Evolutionary conservation across 2,113 vertebrate species (phyloP), one percentile per base, ranked within the genome.

Genomic region (Pteropus alecto): DNA sequence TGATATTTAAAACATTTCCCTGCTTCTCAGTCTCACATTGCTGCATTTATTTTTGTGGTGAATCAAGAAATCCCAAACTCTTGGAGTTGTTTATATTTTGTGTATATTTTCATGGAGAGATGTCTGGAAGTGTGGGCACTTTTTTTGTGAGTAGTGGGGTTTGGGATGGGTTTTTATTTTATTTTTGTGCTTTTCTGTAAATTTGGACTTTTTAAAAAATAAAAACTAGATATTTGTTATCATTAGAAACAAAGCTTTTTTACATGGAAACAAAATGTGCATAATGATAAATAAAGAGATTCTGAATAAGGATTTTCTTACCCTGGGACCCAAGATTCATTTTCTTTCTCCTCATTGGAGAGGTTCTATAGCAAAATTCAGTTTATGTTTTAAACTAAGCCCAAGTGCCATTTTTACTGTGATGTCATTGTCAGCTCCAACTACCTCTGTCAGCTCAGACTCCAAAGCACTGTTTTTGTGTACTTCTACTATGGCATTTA

Each of bases 201-300:
- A 87, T 83, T 48, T 71, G 56, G 30, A 30, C 54, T 83, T 35
- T 63, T 61, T 15, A 48, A 1, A 30, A 87, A 71, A 58, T 21
- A 77, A 96, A 96, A 43, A 63, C 24, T 77, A 85, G 54, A 68
- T 43, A 56, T 63, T 82, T 96, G 51, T 74, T 71, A 54, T 86
- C 68, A 28, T 67, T 74, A 81, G 77, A 93, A 93, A 86, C 16
- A 54, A 87, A 18, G 26, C 28, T 76, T 7, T 43, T 88, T 95
- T 81, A 85, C 88, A 79, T 91, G 90, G 63, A 88, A 76, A 92
- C 14, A 18, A 38, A 30, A 1, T 41, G 33, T 90, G 4, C 14
- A 1, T 61, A 38, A 51, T 60, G 33, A 78, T 78, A 30, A 38
- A 13, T 60, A 63, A 84, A 35, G 46, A 58, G 63, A 74, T 92